Evolutionary conservation across 2,888 invertebrate genomes (phyloP), one percentile per base, ranked within the genome.

Genomic region (Pterostichus madidus): DNA sequence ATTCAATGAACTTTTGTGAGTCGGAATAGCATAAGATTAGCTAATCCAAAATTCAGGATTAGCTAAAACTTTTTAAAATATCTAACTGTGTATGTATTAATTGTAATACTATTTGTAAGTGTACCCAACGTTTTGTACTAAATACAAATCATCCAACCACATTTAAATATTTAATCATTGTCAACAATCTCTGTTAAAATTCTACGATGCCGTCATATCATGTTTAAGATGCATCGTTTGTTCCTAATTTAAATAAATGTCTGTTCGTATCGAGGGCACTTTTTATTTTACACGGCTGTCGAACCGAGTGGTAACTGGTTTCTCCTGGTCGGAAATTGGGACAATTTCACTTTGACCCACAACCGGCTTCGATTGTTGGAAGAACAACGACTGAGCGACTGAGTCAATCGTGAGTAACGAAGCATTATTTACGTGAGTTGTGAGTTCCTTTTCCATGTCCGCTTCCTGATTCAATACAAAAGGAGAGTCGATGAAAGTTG

Each of bases 271-370:
- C 52, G 49, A 52, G 75, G 75, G 49, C 75, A 75, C 52, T 75
- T 76, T 76, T 76, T 76, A 49, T 76, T 49, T 76, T 76, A 11
- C 32, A 53, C 39, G 39, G 32, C 49, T 44, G 39, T 7, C 39
- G 39, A 39, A 7, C 8, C 39, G 8, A 39, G 39, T 39, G 13
- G 49, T 24, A 17, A 78, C 59, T 78, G 78, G 44, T 78, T 78
- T 78, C 78, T 61, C 56, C 39, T 59, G 31, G 31, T 13, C 13
- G 46, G 6, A 61, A 79, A 79, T 79, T 61, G 24, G 79, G 79
- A 64, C 79, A 79, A 79, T 79, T 79, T 79, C 79, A 79, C 79
- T 79, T 46, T 64, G 46, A 79, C 79, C 79, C 15, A 79, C 44
- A 39, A 79, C n/a, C n/a, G n/a, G 35, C 5, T 13, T 32, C 39